phyloP scores from a whole-genome alignment of 2,888 invertebrate genomes.

The Electrophaes corylata region DNA sequence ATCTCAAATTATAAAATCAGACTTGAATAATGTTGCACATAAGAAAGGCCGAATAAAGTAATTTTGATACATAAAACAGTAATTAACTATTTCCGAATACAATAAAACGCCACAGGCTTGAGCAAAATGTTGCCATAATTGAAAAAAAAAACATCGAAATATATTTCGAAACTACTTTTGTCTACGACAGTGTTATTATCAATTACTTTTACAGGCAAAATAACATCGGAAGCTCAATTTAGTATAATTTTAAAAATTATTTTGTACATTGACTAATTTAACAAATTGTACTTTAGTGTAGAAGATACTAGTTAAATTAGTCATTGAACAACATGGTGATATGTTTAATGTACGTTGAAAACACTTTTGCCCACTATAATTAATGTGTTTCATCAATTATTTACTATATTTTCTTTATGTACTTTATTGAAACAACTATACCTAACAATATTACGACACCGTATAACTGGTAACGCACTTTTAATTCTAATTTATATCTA shows the following conservation, averaged over 20 bases:
- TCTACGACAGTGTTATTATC: constrained; percentile 69
- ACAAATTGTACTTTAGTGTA: constrained; percentile 33
- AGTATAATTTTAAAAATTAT: constrained; percentile 48
- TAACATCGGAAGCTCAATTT: constrained; percentile 72
- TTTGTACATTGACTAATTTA: constrained; percentile 37
- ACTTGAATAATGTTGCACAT: constrained; percentile 58
- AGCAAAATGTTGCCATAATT: constrained; percentile 76
- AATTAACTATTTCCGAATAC: constrained; percentile 38
- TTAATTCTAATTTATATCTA: constrained; percentile 39
- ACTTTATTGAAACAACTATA: constrained; percentile 55
- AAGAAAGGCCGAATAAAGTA: constrained; percentile 42
- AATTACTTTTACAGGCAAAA: constrained; percentile 64
- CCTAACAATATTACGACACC: constrained; percentile 69
- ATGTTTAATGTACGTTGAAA: constrained; percentile 78
- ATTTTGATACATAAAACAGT: constrained; percentile 29
- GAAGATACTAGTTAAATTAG: constrained; percentile 48
- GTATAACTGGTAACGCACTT: constrained; percentile 68
- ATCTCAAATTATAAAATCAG: constrained; percentile 67
- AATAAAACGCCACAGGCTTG: constrained; percentile 60
- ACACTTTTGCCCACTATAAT: constrained; percentile 64
- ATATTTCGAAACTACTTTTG: constrained; percentile 58
- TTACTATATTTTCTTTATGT: constrained; percentile 44
- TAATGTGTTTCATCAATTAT: constrained; percentile 63
- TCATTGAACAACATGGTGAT: constrained; percentile 63
- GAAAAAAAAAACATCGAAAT: constrained; percentile 58